phyloP scores from a whole-genome alignment of 2,113 vertebrate species.

The Vidua macroura region DNA sequence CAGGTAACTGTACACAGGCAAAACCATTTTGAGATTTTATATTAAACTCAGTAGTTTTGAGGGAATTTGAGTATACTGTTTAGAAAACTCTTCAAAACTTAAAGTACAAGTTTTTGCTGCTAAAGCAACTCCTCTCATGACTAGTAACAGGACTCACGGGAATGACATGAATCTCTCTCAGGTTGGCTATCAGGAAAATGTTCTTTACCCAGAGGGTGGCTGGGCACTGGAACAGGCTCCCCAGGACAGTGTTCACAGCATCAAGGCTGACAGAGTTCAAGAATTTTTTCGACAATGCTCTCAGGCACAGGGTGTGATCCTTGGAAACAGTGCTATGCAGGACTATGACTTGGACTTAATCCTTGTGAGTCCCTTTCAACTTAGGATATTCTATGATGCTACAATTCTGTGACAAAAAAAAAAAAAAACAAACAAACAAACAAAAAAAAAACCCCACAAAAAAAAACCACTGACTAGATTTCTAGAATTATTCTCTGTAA shows the following conservation, averaged over 20 bases:
- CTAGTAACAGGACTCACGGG: not conserved
- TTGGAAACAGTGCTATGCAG: not conserved
- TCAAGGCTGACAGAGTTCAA: not conserved
- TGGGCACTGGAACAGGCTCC: not conserved
- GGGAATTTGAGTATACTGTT: not conserved
- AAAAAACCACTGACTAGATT: not conserved
- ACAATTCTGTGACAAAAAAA: not conserved
- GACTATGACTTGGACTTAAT: not conserved
- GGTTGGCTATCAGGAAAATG: not conserved
- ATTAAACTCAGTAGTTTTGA: not conserved
- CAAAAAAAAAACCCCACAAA: too few species aligned
- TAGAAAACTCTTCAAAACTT: not conserved
- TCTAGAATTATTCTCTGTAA: not conserved
- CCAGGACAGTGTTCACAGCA: not conserved
- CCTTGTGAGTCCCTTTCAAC: not conserved
- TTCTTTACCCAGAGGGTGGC: not conserved
- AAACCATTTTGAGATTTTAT: not conserved
- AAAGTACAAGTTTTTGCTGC: not conserved
- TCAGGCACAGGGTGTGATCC: not conserved
- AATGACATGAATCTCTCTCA: not conserved
- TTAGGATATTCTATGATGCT: not conserved
- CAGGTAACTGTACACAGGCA: not conserved
- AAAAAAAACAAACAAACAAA: too few species aligned
- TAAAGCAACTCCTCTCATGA: not conserved
- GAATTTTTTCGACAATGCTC: too few species aligned